Evolutionary conservation across 2,888 invertebrate genomes (phyloP).

Genomic region (Blastobasis lacticolella): DNA sequence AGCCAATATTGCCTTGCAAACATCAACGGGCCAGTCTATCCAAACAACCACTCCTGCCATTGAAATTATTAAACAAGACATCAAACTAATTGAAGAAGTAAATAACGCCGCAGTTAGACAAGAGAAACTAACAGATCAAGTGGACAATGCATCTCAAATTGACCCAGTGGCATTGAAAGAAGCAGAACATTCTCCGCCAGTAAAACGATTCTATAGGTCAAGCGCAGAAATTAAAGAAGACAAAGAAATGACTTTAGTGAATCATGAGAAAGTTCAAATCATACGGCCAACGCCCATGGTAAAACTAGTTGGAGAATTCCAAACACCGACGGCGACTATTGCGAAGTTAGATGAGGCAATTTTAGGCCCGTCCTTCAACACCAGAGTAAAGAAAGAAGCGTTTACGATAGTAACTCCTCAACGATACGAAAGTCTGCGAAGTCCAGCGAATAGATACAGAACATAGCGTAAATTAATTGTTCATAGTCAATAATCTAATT

Average conservation of each 20-base stretch:
- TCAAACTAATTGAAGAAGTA: constrained; percentile 34
- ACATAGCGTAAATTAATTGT: constrained; percentile 38
- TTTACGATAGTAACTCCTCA: constrained; percentile 34
- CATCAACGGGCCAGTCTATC: constrained; percentile 21
- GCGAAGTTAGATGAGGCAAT: constrained; percentile 6
- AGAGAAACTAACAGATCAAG: constrained; percentile 45
- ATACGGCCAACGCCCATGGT: constrained; percentile 47
- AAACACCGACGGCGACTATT: constrained; percentile 38
- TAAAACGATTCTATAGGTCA: constrained; percentile 55
- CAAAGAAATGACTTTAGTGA: constrained; percentile 46
- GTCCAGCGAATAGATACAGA: constrained; percentile 28
- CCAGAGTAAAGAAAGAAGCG: constrained; percentile 26
- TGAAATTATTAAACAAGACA: constrained; percentile 48
- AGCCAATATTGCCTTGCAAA: constrained; percentile 7
- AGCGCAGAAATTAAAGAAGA: constrained; percentile 45
- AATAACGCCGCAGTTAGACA: constrained; percentile 27
- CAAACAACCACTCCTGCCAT: constrained; percentile 26
- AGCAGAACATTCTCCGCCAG: constrained; percentile 32
- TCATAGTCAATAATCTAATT: constrained; percentile 56
- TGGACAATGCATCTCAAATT: constrained; percentile 36
- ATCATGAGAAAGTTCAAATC: constrained; percentile 58
- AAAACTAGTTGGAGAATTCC: constrained; percentile 41
- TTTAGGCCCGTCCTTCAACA: neutral
- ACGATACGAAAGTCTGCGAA: constrained; percentile 20
- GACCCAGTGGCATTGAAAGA: constrained; percentile 30